These are phyloP conservation scores for Drosophila ercepeae DNA, from an alignment of 1,140 invertebrate species.

Conservation along the genomic window DNA sequence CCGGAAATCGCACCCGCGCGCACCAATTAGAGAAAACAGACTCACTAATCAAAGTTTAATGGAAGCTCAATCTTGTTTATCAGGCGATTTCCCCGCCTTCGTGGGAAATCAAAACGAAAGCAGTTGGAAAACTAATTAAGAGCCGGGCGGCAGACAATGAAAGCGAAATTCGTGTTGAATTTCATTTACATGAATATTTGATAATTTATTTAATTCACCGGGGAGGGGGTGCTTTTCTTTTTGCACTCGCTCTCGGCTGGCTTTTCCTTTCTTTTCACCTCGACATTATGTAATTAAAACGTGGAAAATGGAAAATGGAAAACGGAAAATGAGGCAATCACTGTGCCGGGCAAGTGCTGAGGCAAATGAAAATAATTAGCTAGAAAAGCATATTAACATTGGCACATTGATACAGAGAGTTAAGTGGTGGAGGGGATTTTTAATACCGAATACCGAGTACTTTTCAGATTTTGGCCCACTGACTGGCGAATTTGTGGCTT, in stretches of 20 bases:
- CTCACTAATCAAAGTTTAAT: constrained; percentile 51
- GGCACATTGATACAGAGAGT: constrained; percentile 58
- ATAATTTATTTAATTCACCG: constrained; percentile 45
- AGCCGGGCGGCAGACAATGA: constrained; percentile 30
- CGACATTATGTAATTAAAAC: constrained; percentile 49
- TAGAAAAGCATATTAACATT: constrained; percentile 61
- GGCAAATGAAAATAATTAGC: constrained; percentile 59
- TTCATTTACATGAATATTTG: constrained; percentile 50
- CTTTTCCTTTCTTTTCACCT: constrained; percentile 38
- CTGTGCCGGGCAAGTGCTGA: constrained; percentile 8
- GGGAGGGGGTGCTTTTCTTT: constrained; percentile 19
- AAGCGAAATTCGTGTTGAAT: constrained; percentile 44
- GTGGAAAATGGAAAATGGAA: constrained; percentile 27
- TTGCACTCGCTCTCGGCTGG: constrained; percentile 7
- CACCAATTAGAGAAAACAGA: constrained; percentile 14
- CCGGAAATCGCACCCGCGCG: not conserved
- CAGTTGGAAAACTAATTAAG: constrained; percentile 37
- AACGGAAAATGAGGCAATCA: constrained; percentile 46
- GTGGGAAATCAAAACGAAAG: constrained; percentile 37
- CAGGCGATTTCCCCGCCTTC: constrained; percentile 9
- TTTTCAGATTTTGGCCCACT: constrained; percentile 48
- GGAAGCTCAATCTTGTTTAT: constrained; percentile 50
- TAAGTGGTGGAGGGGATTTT: constrained; percentile 33
- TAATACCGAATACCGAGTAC: constrained; percentile 40
- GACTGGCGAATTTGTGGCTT: too few species aligned